These are phyloP conservation scores for Acestrorhynchus altus DNA, from an alignment of 2,797 vertebrate genomes.

Conservation along the genomic window DNA sequence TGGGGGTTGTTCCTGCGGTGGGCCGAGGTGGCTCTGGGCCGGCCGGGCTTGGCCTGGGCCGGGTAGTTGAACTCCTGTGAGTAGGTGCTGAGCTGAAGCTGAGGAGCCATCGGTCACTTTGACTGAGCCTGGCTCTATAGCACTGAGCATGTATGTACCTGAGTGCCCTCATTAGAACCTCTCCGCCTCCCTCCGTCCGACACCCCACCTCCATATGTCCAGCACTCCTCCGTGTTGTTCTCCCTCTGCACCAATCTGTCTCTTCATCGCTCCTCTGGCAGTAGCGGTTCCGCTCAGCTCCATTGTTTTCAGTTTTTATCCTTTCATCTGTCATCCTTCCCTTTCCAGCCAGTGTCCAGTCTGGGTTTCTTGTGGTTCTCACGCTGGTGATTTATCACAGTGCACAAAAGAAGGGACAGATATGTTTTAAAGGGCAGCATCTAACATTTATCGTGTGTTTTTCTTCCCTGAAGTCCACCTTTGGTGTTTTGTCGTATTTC, in stretches of 20 bases:
- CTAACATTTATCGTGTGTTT: not conserved
- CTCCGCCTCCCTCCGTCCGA: constrained; percentile 66
- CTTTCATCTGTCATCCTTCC: not conserved
- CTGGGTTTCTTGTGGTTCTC: not conserved
- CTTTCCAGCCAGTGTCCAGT: not conserved
- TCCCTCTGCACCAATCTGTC: constrained; percentile 41
- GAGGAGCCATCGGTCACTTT: constrained; percentile 66
- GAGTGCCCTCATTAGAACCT: constrained; percentile 39
- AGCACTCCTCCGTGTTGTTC: constrained; percentile 3
- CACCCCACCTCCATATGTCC: constrained; percentile 53
- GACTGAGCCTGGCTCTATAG: constrained; percentile 6
- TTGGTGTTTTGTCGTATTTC: not conserved
- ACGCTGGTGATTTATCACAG: not conserved
- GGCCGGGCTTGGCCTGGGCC: constrained; percentile 25
- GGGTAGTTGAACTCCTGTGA: constrained; percentile 75
- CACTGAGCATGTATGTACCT: constrained; percentile 13
- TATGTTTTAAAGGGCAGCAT: too few species aligned
- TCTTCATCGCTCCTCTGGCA: not conserved
- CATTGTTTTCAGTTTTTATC: too few species aligned
- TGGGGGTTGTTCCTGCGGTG: constrained; percentile 82
- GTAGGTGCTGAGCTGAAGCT: constrained; percentile 74
- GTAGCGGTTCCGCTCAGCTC: not conserved
- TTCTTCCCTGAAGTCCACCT: not conserved
- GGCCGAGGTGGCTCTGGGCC: constrained; percentile 75
- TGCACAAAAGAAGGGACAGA: not conserved